Base-by-base conservation (phyloP, 1,140 invertebrate species). In the Heliconius melpomene region DNA sequence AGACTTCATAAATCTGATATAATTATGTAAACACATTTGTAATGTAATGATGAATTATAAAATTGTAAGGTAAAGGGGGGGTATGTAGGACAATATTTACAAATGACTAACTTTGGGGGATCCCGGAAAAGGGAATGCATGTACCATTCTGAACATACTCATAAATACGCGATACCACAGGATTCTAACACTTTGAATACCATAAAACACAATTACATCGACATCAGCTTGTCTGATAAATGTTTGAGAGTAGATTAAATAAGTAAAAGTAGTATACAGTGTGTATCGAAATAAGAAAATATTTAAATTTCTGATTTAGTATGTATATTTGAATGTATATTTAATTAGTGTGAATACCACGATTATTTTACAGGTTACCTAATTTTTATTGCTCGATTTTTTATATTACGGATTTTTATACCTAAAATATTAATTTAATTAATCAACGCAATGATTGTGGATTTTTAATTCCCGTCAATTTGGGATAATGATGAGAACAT, bases 171-270 rank as follows among this genome's bases (percentile, higher is more conserved):
- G 60, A 66, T 66, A 66, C 23, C 9, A 66, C 13, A 5, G 60
- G 60, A 29, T 13, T 66, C 23, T 26, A 66, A 66, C 60, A 66
- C 60, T 66, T 29, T 29, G 29, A 23, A 29, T 66, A 66, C 60
- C 26, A 66, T 66, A 52, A 75, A 46, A 75, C 74, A 57, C 29
- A 75, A 54, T 60, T 1, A 13, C n/a, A 32, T 57, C 29, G 74
- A 52, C 60, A 66, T 66, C 60, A 6, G 72, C 75, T 81, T 81
- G 79, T 81, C 79, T 74, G 76, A 81, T 81, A 81, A 81, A 81
- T 81, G 79, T 71, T 77, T 73, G 7, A 66, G 3, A 66, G 60
- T 29, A 26, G 9, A 66, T 6, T 66, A 29, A 66, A 26, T 60
- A 60, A 46, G 40, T 46, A 46, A 16, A 3, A 16, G 40, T 60